Evolutionary conservation across 2,888 invertebrate genomes (phyloP).

Genomic region (Acrobasis repandana): DNA sequence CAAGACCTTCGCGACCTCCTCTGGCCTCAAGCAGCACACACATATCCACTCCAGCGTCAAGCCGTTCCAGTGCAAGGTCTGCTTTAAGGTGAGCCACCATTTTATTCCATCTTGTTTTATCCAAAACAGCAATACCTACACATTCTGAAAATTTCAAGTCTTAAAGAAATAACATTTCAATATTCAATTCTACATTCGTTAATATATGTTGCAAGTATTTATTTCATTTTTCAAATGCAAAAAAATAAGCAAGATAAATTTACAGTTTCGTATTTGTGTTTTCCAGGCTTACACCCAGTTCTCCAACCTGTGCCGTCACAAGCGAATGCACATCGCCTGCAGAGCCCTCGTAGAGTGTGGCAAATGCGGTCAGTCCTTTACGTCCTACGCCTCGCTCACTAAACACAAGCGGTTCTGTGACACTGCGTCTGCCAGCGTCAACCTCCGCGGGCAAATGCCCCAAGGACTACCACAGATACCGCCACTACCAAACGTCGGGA

Average conservation of each 20-base stretch:
- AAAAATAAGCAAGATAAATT: no score
- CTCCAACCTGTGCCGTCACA: constrained; percentile 99
- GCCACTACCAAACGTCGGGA: constrained; percentile 67
- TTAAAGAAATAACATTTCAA: no score
- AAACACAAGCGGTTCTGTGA: constrained; percentile 99
- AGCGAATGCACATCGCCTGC: constrained; percentile 98
- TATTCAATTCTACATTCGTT: no score
- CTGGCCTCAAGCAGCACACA: constrained; percentile 99
- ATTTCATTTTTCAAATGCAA: no score
- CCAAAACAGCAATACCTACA: no score
- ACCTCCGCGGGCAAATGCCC: constrained; percentile 72
- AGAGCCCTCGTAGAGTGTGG: constrained; percentile 96
- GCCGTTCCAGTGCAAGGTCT: constrained; percentile 98
- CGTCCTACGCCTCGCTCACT: constrained; percentile 94
- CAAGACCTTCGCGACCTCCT: constrained; percentile 98
- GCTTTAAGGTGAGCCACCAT: constrained; percentile 90
- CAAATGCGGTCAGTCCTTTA: constrained; percentile 97
- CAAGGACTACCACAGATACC: constrained; percentile 71
- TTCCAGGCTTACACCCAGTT: constrained; percentile 98
- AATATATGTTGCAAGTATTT: no score
- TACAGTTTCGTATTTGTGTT: constrained; percentile 30
- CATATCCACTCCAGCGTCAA: constrained; percentile 99
- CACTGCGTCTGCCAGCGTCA: constrained; percentile 83
- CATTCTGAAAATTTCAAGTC: no score
- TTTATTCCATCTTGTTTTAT: neutral